phyloP scores from a whole-genome alignment of 2,888 invertebrate species.

The Arge pagana region DNA sequence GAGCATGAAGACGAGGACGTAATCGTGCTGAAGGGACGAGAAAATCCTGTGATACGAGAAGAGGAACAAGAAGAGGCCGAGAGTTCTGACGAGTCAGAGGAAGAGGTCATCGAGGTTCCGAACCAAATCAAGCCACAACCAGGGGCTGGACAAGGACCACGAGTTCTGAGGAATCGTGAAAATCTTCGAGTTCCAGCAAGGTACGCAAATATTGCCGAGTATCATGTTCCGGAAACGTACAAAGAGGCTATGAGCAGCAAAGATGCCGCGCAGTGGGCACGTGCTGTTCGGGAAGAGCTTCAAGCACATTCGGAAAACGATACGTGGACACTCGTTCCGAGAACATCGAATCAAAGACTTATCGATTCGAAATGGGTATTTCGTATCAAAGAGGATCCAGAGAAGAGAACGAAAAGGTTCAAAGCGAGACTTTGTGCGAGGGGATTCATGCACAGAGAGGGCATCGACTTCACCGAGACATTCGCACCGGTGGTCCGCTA shows the following conservation, averaged over 20 bases:
- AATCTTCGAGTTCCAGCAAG: background rate
- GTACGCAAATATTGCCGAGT: slow-evolving; percentile 16
- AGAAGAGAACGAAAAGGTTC: slow-evolving; percentile 22
- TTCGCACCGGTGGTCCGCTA: slow-evolving; percentile 34
- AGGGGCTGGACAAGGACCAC: background rate
- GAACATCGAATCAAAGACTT: slow-evolving; percentile 20
- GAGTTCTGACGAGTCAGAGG: too few relatives aligned
- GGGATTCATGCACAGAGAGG: slow-evolving; percentile 28
- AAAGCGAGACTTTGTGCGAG: slow-evolving; percentile 31
- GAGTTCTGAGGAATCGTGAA: background rate
- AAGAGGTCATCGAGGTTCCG: background rate
- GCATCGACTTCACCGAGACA: slow-evolving; percentile 32
- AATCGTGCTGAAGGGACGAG: too few relatives aligned
- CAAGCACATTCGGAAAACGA: slow-evolving; percentile 24
- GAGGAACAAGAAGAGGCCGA: background rate
- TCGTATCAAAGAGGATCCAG: slow-evolving; percentile 20
- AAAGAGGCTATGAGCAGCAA: background rate
- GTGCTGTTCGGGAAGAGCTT: slow-evolving; percentile 29
- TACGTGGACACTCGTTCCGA: slow-evolving; percentile 25
- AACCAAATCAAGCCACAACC: background rate
- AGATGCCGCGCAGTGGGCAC: slow-evolving; percentile 20
- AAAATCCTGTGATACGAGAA: background rate
- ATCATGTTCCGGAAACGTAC: slow-evolving; percentile 7
- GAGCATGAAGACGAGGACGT: slow-evolving; percentile 4
- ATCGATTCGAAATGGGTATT: slow-evolving; percentile 34